These are phyloP conservation scores for Vireo altiloquus DNA, from an alignment of 2,113 vertebrate genomes.

Conservation along the genomic window DNA sequence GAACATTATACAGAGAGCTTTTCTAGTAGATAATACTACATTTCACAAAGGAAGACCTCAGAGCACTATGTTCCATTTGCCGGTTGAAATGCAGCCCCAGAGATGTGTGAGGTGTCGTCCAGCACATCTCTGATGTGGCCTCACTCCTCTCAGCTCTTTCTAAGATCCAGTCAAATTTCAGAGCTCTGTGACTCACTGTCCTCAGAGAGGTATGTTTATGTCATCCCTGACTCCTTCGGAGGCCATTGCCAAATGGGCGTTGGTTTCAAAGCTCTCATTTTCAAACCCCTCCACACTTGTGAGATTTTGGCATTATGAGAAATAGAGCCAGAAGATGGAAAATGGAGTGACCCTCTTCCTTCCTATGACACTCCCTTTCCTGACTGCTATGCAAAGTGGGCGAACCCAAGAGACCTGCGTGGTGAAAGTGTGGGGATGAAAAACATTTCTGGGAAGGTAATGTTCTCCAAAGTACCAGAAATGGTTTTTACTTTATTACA, in stretches of 20 bases:
- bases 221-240: background rate
- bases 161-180: background rate
- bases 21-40: background rate
- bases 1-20: background rate
- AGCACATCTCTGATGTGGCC: background rate
- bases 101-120: accelerated
- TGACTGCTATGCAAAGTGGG: accelerated
- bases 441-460: background rate
- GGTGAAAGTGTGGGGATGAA: background rate
- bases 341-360: background rate
- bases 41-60: background rate
- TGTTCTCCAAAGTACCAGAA: background rate
- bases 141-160: background rate
- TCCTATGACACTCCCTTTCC: background rate
- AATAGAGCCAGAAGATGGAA: background rate
- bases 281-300: background rate
- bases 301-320: background rate
- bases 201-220: background rate
- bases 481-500: background rate
- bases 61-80: background rate
- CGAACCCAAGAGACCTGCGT: accelerated
- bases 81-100: background rate
- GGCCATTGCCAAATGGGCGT: background rate
- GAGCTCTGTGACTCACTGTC: background rate
- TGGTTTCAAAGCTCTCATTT: background rate